Conservation (phyloP, 2,888 invertebrate genomes). For the Melanargia galathea region DNA sequence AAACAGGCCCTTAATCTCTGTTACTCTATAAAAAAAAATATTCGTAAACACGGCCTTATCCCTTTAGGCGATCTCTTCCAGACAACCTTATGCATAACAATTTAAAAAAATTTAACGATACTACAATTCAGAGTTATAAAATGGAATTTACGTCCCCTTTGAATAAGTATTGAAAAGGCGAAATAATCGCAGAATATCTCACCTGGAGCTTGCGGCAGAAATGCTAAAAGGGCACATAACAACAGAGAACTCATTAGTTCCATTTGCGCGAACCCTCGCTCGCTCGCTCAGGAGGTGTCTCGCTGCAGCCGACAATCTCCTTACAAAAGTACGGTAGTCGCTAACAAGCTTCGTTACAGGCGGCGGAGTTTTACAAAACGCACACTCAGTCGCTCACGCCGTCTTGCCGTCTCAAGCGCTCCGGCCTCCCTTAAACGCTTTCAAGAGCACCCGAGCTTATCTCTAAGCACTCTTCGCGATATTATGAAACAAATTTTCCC, state of each 20-base stretch:
- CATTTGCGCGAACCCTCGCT: conserved; percentile 58
- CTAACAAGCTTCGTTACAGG: conserved; percentile 79
- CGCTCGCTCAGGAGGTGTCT: conserved; percentile 61
- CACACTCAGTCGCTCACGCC: conserved; percentile 52
- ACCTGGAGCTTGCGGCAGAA: conserved; percentile 62
- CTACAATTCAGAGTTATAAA: conserved; percentile 26
- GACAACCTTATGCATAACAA: too few species aligned
- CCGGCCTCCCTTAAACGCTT: conserved; percentile 54
- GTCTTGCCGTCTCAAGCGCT: conserved; percentile 42
- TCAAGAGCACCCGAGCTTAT: conserved; percentile 52
- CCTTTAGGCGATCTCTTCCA: too few species aligned
- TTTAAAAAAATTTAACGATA: too few species aligned
- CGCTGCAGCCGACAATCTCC: conserved; percentile 66
- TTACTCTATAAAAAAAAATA: too few species aligned
- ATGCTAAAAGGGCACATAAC: conserved; percentile 60
- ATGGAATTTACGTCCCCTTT: conserved; percentile 35
- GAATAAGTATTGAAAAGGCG: conserved; percentile 31
- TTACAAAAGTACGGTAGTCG: conserved; percentile 59
- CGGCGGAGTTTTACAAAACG: conserved; percentile 63
- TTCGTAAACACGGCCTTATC: too few species aligned
- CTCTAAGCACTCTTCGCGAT: conserved; percentile 32
- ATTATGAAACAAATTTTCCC: conserved; percentile 28
- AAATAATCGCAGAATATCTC: conserved; percentile 49
- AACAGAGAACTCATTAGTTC: conserved; percentile 75
- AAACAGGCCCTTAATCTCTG: too few species aligned